Evolutionary conservation across 2,113 vertebrate species (phyloP), one percentile per base, ranked within the genome.

Genomic region (Geococcyx californianus): DNA sequence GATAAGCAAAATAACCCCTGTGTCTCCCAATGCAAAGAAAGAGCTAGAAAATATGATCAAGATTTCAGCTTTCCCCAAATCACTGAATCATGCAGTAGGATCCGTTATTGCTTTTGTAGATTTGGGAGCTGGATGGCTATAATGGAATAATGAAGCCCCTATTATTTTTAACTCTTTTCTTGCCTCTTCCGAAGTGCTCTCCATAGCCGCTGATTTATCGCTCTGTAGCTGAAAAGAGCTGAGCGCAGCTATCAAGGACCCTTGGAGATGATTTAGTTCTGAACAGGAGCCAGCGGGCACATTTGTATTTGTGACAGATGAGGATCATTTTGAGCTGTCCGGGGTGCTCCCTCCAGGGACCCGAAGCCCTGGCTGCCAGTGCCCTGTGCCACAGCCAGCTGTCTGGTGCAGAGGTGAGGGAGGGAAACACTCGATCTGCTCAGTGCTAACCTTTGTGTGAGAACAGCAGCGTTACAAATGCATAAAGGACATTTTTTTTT

Each of bases 111-210:
- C 90, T 89, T 73, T 60, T 88, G 87, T 44, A 87, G 89, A 84
- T 88, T 95, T 88, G 74, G 87, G 89, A 89, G 92, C 85, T 45
- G 55, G 44, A 63, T 14, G 58, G 80, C 44, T 77, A 74, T 59
- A 84, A 92, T 54, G 85, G 88, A 96, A 89, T 92, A 84, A 90
- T 52, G 80, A 80, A 94, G 63, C 83, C 85, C 87, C 72, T 58
- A 7, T 76, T 93, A 87, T 87, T 94, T 95, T 96, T 83, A 96
- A 96, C 89, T 74, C 93, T 95, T 96, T 67, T 51, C 59, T 34
- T 16, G 59, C 94, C 94, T 91, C n/a, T 67, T 67, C 83, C 70
- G 3, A 4, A 34, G 93, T 16, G 4, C 26, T 1, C 72, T 54
- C 18, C 2, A 25, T 31, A 83, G 85, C 70, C 16, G 59, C 55